Percentiles rank a stretch among this genome's conserved stretches.
These are phyloP conservation scores for Drosophila ochracea DNA, from an alignment of 2,888 invertebrate genomes.

Conservation along the genomic window DNA sequence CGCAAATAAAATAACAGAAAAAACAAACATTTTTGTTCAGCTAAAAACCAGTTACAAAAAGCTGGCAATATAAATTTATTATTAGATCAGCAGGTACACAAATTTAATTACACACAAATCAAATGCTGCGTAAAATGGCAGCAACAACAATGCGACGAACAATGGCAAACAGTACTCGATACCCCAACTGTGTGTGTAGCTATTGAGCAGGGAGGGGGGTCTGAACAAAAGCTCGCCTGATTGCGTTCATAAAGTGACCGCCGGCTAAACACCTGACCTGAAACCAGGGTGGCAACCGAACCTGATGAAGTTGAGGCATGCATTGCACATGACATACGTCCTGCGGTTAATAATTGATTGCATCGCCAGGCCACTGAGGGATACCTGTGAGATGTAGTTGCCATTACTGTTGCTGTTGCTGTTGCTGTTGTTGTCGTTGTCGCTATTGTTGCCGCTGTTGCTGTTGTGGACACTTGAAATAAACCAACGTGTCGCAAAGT, in stretches of 20 bases:
- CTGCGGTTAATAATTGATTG: constrained; percentile 55
- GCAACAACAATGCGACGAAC: constrained; percentile 39
- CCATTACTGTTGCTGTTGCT: not conserved
- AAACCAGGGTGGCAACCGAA: constrained; percentile 20
- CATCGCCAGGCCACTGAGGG: constrained; percentile 15
- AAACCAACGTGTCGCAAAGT: not conserved
- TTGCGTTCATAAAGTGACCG: constrained; percentile 64
- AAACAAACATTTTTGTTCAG: constrained; percentile 18
- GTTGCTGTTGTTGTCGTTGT: not conserved
- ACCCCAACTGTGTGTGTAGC: not conserved
- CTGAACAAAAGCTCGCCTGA: constrained; percentile 70
- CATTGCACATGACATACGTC: constrained; percentile 22
- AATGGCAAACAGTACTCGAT: constrained; percentile 30
- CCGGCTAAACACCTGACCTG: constrained; percentile 72
- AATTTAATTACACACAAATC: constrained; percentile 75
- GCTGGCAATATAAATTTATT: constrained; percentile 52
- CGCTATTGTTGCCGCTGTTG: constrained; percentile 4
- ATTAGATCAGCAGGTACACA: constrained; percentile 57
- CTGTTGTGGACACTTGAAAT: not conserved
- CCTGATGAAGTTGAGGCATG: not conserved
- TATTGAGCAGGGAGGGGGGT: not conserved
- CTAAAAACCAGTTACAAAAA: constrained; percentile 42
- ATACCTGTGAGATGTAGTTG: constrained; percentile 21
- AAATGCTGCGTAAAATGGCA: constrained; percentile 46
- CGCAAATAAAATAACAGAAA: not conserved